These are phyloP conservation scores for Caenorhabditis uteleia DNA, from an alignment of 2,888 invertebrate genomes.

Conservation along the genomic window DNA sequence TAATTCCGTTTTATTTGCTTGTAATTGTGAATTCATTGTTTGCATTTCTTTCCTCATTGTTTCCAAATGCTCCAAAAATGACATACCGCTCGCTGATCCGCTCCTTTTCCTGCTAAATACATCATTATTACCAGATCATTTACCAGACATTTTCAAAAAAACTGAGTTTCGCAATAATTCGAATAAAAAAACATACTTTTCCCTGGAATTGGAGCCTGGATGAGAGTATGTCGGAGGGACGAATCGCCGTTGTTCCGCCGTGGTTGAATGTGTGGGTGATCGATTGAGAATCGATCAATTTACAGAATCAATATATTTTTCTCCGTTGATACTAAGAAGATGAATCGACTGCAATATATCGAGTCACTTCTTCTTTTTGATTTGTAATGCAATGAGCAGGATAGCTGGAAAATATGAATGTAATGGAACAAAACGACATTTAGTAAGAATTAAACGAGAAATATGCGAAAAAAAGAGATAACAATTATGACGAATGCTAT, in stretches of 20 bases:
- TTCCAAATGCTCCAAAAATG: slow-evolving; percentile 25
- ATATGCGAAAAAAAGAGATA: no score
- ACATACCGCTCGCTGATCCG: slow-evolving; percentile 28
- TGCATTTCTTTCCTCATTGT: slow-evolving; percentile 32
- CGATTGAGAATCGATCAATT: slow-evolving; percentile 8
- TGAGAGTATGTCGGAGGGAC: slow-evolving; percentile 32
- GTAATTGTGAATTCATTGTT: slow-evolving; percentile 9
- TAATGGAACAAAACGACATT: no score
- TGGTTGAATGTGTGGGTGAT: slow-evolving; percentile 29
- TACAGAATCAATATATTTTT: no score
- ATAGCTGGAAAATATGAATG: no score
- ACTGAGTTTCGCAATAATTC: not conserved
- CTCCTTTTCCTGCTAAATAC: slow-evolving; percentile 38
- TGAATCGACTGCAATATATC: no score
- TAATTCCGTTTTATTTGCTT: slow-evolving; percentile 16
- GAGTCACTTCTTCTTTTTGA: no score
- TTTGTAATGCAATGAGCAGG: no score
- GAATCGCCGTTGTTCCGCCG: slow-evolving; percentile 41
- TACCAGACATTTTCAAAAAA: not conserved
- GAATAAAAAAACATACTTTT: slow-evolving; percentile 21
- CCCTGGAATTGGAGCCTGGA: slow-evolving; percentile 19
- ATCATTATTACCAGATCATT: no score
- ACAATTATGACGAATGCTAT: no score
- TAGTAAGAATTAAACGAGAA: no score
- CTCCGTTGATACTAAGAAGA: no score